Evolutionary conservation across 2,888 invertebrate species (phyloP).

Genomic region (Aporophyla nigra): DNA sequence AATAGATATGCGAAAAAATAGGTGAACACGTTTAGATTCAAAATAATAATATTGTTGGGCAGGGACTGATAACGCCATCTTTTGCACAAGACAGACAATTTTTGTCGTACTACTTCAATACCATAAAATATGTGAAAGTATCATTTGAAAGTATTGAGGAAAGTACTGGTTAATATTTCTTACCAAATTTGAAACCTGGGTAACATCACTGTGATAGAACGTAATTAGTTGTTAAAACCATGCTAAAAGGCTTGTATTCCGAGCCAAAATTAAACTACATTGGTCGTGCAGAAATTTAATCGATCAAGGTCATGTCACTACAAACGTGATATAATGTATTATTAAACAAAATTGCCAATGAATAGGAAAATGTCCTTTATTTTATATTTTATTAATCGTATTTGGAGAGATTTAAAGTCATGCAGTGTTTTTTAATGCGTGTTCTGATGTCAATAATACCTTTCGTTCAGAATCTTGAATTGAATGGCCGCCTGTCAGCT

Average conservation of each 20-base stretch:
- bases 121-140: not conserved
- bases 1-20: too few relatives aligned
- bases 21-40: not conserved
- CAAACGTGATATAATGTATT: constrained; percentile 33
- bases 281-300: constrained; percentile 60
- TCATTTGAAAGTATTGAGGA: not conserved
- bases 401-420: constrained; percentile 7
- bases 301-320: constrained; percentile 55
- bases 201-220: not conserved
- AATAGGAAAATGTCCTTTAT: not conserved
- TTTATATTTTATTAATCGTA: constrained; percentile 9
- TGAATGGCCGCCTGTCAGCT: constrained; percentile 80
- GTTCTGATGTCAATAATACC: constrained; percentile 17
- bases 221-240: too few relatives aligned
- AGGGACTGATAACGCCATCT: constrained; percentile 50
- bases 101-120: not conserved
- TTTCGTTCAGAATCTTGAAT: constrained; percentile 72
- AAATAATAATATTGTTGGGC: not conserved
- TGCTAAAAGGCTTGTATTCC: constrained; percentile 28
- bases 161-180: not conserved
- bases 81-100: constrained; percentile 2
- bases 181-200: not conserved
- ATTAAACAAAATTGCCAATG: constrained; percentile 26
- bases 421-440: constrained; percentile 17
- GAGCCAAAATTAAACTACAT: constrained; percentile 1